Base-by-base conservation (phyloP, 2,113 vertebrate species). In the Pantherophis guttatus region DNA sequence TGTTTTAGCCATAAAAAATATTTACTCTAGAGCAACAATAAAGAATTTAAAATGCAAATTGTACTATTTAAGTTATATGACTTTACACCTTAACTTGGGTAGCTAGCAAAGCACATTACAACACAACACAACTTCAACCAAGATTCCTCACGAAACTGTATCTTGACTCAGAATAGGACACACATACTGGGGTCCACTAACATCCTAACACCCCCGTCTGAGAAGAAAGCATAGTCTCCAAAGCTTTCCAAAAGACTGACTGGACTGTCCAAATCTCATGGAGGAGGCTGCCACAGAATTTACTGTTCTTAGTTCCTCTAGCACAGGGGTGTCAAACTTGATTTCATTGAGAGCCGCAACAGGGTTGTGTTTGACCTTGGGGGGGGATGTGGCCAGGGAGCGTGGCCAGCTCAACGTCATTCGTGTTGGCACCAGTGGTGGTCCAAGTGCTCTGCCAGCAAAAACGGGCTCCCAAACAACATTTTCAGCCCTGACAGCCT, bases 21-120 rank as follows among this genome's bases (percentile, higher is more conserved):
- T 91, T 57, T 97, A 95, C 92, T 95, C 91, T 94, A 94, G 86
- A 93, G 86, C 95, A 95, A 95, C 92, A 98, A 98, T 98, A 98
- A 98, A 98, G 93, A 95, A 93, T 95, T 95, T 90, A 96, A 75
- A 90, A 90, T 95, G 91, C 7, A 55, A 44, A 55, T 0, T 2
- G 86, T 94, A 88, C 93, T 58, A 75, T 75, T 75, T 75, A 44
- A 81, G 21, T 44, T 39, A 81, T 44, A 81, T 81, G 33, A 44
- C 19, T 39, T 9, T 81, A 21, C 3, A 44, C 1, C 33, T 81
- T 81, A 44, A 81, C 33, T 33, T 81, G 75, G 75, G 3, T 21
- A 44, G 75, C 75, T 81, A 81, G 75, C 33, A 44, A 44, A 81
- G 44, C 70, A 81, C 70, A 39, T 81, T 19, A 3, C 19, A 81